Percentiles rank a stretch among this genome's conserved stretches.
Evolutionary conservation across 2,888 invertebrate genomes (phyloP).

Genomic region (Xiphydria camelus): DNA sequence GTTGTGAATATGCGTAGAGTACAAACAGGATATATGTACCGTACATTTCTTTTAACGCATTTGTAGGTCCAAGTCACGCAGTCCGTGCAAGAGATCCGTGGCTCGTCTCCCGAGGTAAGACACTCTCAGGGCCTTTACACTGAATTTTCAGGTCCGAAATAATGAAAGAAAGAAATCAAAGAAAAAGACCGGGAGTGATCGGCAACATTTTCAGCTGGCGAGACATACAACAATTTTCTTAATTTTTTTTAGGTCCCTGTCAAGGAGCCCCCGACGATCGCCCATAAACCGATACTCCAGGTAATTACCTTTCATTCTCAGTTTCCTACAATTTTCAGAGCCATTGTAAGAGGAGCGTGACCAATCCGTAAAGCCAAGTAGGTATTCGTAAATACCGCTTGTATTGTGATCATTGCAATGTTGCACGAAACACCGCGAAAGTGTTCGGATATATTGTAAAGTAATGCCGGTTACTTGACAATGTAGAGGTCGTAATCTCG

Average conservation of each 20-base stretch:
- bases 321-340: constrained; percentile 34
- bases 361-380: constrained; percentile 29
- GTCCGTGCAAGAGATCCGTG: constrained; percentile 40
- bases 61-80: constrained; percentile 50
- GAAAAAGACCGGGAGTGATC: constrained; percentile 11
- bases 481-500: too few species aligned
- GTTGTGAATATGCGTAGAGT: constrained; percentile 26
- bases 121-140: constrained; percentile 14
- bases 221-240: constrained; percentile 41
- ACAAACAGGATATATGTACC: constrained; percentile 33
- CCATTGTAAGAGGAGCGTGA: constrained; percentile 21
- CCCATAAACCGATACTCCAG: constrained; percentile 42
- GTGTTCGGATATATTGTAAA: constrained; percentile 3
- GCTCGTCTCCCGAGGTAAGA: constrained; percentile 47
- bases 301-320: constrained; percentile 31
- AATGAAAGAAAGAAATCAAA: constrained; percentile 24
- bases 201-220: constrained; percentile 29
- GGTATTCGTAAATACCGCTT: constrained; percentile 36
- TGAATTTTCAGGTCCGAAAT: constrained; percentile 42
- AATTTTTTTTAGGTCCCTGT: constrained; percentile 49
- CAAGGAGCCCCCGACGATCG: constrained; percentile 46
- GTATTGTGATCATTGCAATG: constrained; percentile 35
- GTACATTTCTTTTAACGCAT: constrained; percentile 39
- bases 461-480: too few species aligned
- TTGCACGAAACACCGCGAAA: constrained; percentile 32